Conservation (phyloP, 2,888 invertebrate genomes). For the Caenorhabditis wallacei region DNA sequence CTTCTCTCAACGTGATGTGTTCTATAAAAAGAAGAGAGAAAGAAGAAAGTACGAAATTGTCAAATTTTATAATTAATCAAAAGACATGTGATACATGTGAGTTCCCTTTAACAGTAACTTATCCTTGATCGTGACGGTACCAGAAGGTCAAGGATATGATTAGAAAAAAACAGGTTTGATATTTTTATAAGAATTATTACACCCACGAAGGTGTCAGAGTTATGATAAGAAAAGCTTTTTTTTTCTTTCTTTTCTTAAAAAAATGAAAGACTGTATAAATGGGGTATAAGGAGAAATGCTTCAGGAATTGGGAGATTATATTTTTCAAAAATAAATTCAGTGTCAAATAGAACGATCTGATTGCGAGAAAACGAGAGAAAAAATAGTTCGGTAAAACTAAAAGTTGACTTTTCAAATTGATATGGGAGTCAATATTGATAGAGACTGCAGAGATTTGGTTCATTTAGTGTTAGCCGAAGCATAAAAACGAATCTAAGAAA, state of each 20-base stretch:
- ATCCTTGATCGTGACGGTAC: background rate
- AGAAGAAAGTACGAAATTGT: constrained; percentile 42
- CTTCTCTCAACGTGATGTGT: constrained; percentile 41
- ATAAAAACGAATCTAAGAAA: background rate
- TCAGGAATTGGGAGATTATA: no score
- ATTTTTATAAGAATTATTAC: no score
- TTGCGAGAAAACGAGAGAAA: background rate
- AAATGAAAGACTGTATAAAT: no score
- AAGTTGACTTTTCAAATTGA: constrained; percentile 2
- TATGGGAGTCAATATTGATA: background rate
- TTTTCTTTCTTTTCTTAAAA: no score
- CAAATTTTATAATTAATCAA: constrained; percentile 17
- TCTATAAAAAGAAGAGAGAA: constrained; percentile 5
- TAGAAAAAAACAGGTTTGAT: background rate
- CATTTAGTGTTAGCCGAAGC: background rate
- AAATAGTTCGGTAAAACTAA: background rate
- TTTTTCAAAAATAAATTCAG: no score
- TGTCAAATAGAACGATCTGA: background rate
- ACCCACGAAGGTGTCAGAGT: background rate
- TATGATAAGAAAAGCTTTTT: background rate
- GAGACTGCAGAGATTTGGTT: background rate
- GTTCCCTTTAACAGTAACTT: background rate
- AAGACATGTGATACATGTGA: constrained; percentile 29
- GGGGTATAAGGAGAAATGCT: background rate
- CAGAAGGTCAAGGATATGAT: constrained; percentile 10